Conservation (phyloP, 2,797 vertebrate species). For the Heteromormyrus szaboi region DNA sequence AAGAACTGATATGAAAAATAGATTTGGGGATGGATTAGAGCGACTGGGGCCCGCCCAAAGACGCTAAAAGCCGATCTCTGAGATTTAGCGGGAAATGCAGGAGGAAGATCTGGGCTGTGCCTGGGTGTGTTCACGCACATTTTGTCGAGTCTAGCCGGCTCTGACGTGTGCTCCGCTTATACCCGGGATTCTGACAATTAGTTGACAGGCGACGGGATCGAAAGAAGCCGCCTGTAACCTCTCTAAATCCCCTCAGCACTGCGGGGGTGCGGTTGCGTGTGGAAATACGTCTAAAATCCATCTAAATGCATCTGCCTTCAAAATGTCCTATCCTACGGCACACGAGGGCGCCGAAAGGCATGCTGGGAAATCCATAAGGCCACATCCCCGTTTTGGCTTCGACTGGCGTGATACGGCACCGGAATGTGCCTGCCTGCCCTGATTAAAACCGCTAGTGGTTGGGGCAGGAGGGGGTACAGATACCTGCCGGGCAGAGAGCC, state of each 20-base stretch:
- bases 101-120: background rate
- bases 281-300: background rate
- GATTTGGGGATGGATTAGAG: background rate
- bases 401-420: background rate
- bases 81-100: background rate
- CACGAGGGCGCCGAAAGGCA: background rate
- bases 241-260: background rate
- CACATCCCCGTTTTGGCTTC: background rate
- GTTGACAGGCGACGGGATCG: background rate
- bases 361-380: background rate
- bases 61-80: background rate
- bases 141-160: background rate
- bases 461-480: background rate
- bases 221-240: background rate
- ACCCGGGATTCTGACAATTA: background rate
- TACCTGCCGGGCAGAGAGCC: background rate
- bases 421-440: background rate
- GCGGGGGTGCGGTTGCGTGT: background rate
- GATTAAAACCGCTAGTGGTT: background rate
- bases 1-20: background rate
- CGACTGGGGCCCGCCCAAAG: background rate
- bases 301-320: background rate
- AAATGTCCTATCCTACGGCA: background rate
- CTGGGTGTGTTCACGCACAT: background rate
- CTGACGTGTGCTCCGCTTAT: background rate